Conservation (phyloP, 1,140 invertebrate genomes). For the Drosophila lini region DNA sequence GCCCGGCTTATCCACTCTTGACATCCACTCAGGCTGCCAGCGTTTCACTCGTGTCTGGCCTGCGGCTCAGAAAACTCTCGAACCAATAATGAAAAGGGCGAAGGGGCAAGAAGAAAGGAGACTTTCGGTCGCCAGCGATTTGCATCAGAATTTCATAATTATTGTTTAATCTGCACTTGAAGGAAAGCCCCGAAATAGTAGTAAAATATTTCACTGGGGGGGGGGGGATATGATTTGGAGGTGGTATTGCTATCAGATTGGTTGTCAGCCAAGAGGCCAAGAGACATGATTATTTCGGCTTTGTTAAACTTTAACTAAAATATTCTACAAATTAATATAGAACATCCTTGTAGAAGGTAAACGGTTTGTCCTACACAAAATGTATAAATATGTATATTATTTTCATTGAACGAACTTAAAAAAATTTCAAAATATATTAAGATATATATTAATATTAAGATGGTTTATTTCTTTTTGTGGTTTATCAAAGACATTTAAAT, state of each 20-base stretch:
- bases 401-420: too few species aligned
- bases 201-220: slow-evolving; percentile 18
- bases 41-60: slow-evolving; percentile 14
- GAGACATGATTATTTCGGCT: not conserved
- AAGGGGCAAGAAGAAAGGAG: not conserved
- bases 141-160: slow-evolving; percentile 78
- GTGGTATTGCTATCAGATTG: slow-evolving; percentile 11
- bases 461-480: too few species aligned
- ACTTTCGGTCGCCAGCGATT: slow-evolving; percentile 44
- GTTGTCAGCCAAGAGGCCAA: not conserved
- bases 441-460: too few species aligned
- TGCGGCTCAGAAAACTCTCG: slow-evolving; percentile 14
- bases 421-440: too few species aligned
- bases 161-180: slow-evolving; percentile 79
- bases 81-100: slow-evolving; percentile 9
- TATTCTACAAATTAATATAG: not conserved
- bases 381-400: too few species aligned
- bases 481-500: not conserved
- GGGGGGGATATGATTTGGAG: not conserved
- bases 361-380: not conserved
- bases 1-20: slow-evolving; percentile 18
- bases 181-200: slow-evolving; percentile 37
- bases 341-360: not conserved
- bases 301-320: not conserved
- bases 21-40: slow-evolving; percentile 49